phyloP scores from a whole-genome alignment of 1,140 invertebrate genomes.

The Mizuhopecten yessoensis region DNA sequence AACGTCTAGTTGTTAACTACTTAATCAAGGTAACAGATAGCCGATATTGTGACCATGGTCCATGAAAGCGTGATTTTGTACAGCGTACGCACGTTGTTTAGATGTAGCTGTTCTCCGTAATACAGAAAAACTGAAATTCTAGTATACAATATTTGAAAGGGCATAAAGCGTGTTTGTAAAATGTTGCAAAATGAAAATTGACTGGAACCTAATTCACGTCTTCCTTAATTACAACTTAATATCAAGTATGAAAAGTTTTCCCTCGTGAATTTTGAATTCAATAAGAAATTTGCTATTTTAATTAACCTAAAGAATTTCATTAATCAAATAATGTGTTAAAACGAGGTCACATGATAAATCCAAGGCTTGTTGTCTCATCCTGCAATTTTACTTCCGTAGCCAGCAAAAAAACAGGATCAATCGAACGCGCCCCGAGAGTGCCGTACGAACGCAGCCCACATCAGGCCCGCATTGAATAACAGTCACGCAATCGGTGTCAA shows the following conservation, averaged over 20 bases:
- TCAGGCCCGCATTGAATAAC: conserved; percentile 30
- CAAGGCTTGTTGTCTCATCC: conserved; percentile 5
- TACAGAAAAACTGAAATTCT: no score
- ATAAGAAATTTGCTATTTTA: neutral
- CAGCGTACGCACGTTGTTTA: no score
- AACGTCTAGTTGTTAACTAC: neutral
- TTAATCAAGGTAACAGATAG: no score
- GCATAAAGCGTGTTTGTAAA: no score
- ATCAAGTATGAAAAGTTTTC: neutral
- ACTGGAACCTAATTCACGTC: neutral
- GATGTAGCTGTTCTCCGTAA: no score
- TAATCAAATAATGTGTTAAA: conserved; percentile 7
- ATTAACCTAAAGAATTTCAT: neutral
- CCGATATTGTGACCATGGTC: no score
- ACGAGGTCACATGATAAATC: neutral
- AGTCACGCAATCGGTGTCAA: conserved; percentile 21
- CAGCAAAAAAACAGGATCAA: conserved; percentile 8
- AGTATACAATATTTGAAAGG: no score
- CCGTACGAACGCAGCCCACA: conserved; percentile 19
- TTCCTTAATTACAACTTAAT: neutral
- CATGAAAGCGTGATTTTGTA: no score
- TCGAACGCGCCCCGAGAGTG: conserved; percentile 6
- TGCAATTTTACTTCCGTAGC: conserved; percentile 30
- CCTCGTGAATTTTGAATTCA: neutral
- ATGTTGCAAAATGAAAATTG: no score